Evolutionary conservation across 2,888 invertebrate species (phyloP), one percentile per base, ranked within the genome.

Genomic region (Tanypteryx hageni): DNA sequence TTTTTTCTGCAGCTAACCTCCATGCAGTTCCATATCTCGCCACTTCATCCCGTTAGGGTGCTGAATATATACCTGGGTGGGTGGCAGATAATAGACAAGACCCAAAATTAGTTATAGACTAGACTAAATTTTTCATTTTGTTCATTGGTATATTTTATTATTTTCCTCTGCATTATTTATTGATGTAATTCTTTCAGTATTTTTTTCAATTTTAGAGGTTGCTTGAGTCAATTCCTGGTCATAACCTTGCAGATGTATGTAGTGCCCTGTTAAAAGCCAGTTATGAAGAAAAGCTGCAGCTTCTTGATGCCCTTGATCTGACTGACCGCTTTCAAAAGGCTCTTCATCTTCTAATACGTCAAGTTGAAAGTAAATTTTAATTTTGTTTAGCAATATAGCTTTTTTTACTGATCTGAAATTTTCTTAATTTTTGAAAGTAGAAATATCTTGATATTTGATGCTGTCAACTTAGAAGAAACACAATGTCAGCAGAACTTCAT

Each of bases 291-390:
- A 95, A 95, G 93, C 94, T 95, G 59, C 94, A 95, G 93, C 94
- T 96, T 18, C 94, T 96, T 86, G 95, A 95, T 94, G 95, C 95
- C 27, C 94, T 96, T 27, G 95, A 95, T 93, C 93, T 95, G 22
- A 94, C 94, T 11, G 95, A 95, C 92, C 94, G 96, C 84, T 95
- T 95, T 93, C 95, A 94, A 93, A 95, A 95, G 93, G 95, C 95
- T 0, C 93, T 95, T 27, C 95, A 95, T 9, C 94, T 96, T 22
- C 93, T 96, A 18, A 94, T 95, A 93, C 94, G 95, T 85, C 95
- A 95, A 93, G 95, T 93, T 64, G 93, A 93, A 91, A 93, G 93
- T 93, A 93, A 83, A 84, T 92, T 14, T 68, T 61, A 22, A n/a
- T 61, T 22, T 89, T 31, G 18, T 10, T 76, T 16, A 9, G 10